A percentile compares a stretch with the other conserved stretches of the same genome.
Conservation (phyloP, 2,797 vertebrate species). For the Gadopsis marmoratus region DNA sequence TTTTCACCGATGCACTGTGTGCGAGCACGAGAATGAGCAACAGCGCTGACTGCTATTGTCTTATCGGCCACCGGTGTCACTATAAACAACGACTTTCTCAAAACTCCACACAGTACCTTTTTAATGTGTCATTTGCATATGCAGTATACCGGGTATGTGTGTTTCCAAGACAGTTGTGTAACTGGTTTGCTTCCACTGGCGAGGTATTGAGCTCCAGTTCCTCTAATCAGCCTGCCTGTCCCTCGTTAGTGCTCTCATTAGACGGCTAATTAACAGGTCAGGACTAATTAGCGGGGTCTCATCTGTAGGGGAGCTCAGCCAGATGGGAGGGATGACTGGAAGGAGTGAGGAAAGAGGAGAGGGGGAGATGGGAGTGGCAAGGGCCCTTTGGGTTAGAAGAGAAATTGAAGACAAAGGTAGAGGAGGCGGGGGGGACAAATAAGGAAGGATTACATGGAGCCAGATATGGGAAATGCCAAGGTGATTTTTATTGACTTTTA, state of each 20-base stretch:
- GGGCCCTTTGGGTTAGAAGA: slow-evolving; percentile 24
- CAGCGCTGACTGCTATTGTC: too few relatives aligned
- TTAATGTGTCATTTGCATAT: slow-evolving; percentile 8
- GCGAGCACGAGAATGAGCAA: too few relatives aligned
- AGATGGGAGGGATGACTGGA: slow-evolving; percentile 69
- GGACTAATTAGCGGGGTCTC: slow-evolving; percentile 78
- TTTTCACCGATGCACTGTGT: too few relatives aligned
- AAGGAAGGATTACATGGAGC: slow-evolving; percentile 14
- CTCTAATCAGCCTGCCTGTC: slow-evolving; percentile 65
- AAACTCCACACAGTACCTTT: too few relatives aligned
- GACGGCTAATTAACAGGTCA: slow-evolving; percentile 82
- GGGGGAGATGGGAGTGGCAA: slow-evolving; percentile 53
- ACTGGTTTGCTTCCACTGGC: slow-evolving; percentile 11
- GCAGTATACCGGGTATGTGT: background rate
- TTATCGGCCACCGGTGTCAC: too few relatives aligned
- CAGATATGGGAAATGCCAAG: background rate
- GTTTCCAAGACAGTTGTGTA: slow-evolving; percentile 36
- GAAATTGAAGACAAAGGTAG: slow-evolving; percentile 32
- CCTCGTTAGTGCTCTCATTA: slow-evolving; percentile 76
- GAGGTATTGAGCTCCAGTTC: slow-evolving; percentile 45
- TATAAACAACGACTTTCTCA: too few relatives aligned
- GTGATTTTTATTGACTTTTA: background rate
- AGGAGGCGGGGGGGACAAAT: background rate
- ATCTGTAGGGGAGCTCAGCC: slow-evolving; percentile 75
- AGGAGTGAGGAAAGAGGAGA: slow-evolving; percentile 21